These are phyloP conservation scores for Diplodus puntazzo DNA, from an alignment of 2,797 vertebrate species.

Conservation along the genomic window DNA sequence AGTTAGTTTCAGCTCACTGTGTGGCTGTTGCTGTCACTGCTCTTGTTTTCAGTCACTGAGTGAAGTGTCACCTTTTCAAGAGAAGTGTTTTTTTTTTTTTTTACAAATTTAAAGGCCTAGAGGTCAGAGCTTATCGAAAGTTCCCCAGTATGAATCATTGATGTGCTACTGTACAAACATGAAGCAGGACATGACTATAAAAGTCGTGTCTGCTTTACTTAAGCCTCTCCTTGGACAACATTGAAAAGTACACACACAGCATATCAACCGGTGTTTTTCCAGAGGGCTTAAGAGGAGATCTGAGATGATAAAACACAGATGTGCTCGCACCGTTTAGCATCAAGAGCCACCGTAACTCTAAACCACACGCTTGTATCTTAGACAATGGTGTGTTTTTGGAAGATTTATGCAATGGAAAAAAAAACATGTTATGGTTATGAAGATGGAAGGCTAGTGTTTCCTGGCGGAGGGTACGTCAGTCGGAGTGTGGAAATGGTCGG, in stretches of 20 bases:
- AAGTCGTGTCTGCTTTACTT: constrained; percentile 7
- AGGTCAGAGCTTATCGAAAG: constrained; percentile 1
- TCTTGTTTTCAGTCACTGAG: no score
- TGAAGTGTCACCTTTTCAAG: not conserved
- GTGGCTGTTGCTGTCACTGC: not conserved
- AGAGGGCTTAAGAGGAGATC: constrained; percentile 54
- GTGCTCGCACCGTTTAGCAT: constrained; percentile 66
- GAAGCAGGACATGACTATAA: constrained; percentile 17
- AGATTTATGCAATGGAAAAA: constrained; percentile 68
- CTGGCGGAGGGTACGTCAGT: constrained; percentile 44
- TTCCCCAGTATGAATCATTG: constrained; percentile 24
- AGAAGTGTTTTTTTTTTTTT: not conserved
- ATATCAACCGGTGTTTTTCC: constrained; percentile 32
- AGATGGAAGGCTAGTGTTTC: constrained; percentile 55
- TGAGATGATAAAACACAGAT: constrained; percentile 80
- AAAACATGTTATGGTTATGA: constrained; percentile 49
- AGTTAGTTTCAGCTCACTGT: not conserved
- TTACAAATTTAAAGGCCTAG: not conserved
- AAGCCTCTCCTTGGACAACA: constrained; percentile 32
- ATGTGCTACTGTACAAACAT: constrained; percentile 19
- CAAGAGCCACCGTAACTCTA: constrained; percentile 66
- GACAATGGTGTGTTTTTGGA: constrained; percentile 60
- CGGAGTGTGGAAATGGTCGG: constrained; percentile 61
- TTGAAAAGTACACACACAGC: constrained; percentile 24
- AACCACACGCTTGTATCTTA: constrained; percentile 53